A percentile compares a stretch with the other conserved stretches of the same genome.
phyloP scores from a whole-genome alignment of 2,113 vertebrate species.

The Gracilinanus agilis region DNA sequence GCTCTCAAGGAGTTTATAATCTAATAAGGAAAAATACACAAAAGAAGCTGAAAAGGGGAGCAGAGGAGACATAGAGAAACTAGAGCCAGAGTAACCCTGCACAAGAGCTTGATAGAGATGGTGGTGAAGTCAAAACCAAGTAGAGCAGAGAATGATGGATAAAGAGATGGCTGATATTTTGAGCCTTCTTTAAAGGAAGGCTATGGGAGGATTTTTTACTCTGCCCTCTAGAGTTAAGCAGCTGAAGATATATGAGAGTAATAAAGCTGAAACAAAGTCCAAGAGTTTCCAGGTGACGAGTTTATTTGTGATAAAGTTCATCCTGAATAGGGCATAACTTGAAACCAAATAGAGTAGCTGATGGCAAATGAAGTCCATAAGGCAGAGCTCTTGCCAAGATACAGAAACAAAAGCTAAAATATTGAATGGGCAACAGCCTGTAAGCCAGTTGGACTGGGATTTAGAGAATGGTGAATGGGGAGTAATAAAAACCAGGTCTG shows the following conservation, averaged over 20 bases:
- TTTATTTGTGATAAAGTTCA: not conserved
- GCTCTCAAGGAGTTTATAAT: not conserved
- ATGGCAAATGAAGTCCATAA: not conserved
- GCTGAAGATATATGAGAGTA: not conserved
- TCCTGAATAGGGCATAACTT: not conserved
- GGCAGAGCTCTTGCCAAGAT: not conserved
- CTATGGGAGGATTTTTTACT: not conserved
- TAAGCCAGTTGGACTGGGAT: not conserved
- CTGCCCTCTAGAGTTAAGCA: not conserved
- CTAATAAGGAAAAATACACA: not conserved
- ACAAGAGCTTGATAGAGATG: not conserved
- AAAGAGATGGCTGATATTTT: not conserved
- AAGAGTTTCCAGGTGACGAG: not conserved
- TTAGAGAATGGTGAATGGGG: not conserved
- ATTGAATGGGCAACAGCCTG: not conserved
- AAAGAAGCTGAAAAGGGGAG: not conserved
- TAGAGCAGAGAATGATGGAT: not conserved
- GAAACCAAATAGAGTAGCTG: not conserved
- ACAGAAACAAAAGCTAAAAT: not conserved
- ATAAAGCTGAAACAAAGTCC: not conserved
- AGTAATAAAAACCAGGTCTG: not conserved
- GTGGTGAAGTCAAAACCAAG: not conserved
- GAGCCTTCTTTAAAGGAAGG: not conserved
- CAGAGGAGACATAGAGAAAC: not conserved
- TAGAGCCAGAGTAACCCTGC: not conserved